Evolutionary conservation across 2,888 invertebrate species (phyloP), one percentile per base, ranked within the genome.

Genomic region (Nasonia oneida): DNA sequence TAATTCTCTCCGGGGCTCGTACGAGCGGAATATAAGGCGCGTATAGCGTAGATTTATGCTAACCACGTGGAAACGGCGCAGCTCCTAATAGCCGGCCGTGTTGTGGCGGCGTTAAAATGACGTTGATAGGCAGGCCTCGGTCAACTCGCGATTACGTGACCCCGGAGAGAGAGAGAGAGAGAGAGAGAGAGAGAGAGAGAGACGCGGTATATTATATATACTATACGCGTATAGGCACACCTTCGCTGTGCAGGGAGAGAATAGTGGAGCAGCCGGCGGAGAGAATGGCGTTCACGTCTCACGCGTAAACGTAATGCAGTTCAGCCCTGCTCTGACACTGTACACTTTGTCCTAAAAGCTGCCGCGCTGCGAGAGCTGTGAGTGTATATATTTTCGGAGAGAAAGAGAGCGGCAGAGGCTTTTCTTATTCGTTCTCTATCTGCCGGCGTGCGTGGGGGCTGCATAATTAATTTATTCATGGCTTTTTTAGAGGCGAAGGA

Each of bases 51-150:
- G 78, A 84, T 84, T 84, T 79, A 84, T 84, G 79, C 79, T 79
- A 84, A 79, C 79, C 84, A 75, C 84, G 79, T 75, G 79, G 75
- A 47, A 47, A 73, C 73, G 33, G 67, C 53, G 70, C 76, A 78
- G 53, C 50, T 29, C 29, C 53, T 70, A 70, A 80, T 79, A 84
- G 64, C 73, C 73, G 23, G 37, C 42, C 50, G 79, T 79, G 84
- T 74, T 80, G 79, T 74, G 79, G 79, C 84, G 3, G 67, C 81
- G 81, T 75, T 82, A 75, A 82, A 82, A 82, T 67, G 81, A 74
- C 83, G 83, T 83, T 83, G 83, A 83, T 82, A 53, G 81, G 73
- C 81, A 81, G 71, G 80, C 57, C 15, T 39, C 57, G 57, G 73
- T 47, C n/a, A 42, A 23, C 33, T 42, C 47, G 39, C 73, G 23